phyloP scores from a whole-genome alignment of 2,797 vertebrate genomes.

The Lepus oiostolus region DNA sequence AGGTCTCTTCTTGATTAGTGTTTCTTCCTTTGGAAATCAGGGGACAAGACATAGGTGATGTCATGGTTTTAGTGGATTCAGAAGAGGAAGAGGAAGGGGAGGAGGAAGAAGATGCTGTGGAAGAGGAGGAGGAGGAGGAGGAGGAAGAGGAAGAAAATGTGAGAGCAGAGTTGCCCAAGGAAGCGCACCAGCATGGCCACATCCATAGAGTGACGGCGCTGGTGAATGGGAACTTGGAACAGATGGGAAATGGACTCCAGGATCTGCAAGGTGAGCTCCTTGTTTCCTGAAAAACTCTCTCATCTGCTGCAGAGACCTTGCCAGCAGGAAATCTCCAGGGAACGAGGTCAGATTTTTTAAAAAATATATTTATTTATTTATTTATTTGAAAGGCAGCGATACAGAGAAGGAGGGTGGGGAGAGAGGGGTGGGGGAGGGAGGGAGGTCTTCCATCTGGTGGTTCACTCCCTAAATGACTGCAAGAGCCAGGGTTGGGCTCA shows the following conservation, averaged over 20 bases:
- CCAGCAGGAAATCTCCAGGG: background rate
- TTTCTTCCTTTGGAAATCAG: conserved; percentile 77
- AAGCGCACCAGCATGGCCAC: background rate
- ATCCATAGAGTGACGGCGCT: conserved; percentile 56
- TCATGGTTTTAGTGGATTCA: conserved; percentile 95
- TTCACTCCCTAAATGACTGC: too few species aligned
- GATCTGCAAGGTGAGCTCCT: conserved; percentile 80
- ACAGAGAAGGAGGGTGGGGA: too few species aligned
- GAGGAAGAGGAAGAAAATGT: conserved; percentile 58
- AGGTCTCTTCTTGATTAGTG: background rate
- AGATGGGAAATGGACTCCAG: conserved; percentile 64
- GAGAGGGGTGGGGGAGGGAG: too few species aligned
- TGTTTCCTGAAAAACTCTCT: background rate
- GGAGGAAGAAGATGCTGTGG: conserved; percentile 22
- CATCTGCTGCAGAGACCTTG: background rate
- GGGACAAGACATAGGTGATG: conserved; percentile 83
- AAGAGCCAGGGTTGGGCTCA: too few species aligned
- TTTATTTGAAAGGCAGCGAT: too few species aligned
- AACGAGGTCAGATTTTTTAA: background rate
- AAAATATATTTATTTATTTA: too few species aligned
- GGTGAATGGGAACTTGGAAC: conserved; percentile 78
- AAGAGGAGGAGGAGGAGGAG: conserved; percentile 63
- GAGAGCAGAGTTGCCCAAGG: conserved; percentile 48
- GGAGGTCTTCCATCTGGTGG: too few species aligned
- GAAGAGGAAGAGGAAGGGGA: conserved; percentile 87